Conservation (phyloP, 2,888 invertebrate species). For the Hirudinaria manillensis region DNA sequence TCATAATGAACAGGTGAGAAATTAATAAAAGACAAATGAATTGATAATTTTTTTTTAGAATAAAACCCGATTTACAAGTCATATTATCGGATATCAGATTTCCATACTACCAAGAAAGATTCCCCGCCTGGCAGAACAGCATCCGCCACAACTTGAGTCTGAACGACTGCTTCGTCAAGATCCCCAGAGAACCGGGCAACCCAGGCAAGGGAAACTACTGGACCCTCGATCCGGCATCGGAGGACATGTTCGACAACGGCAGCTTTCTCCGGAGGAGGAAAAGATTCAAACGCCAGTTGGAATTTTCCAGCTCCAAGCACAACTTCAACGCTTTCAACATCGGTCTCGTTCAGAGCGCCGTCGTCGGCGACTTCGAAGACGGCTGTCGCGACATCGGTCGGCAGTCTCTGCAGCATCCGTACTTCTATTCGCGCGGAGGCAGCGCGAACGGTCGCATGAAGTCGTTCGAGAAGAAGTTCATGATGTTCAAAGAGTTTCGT, state of each 20-base stretch:
- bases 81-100: slow-evolving; percentile 61
- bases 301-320: not conserved
- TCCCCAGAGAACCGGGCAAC: slow-evolving; percentile 86
- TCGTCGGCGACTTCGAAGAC: not conserved
- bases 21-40: not conserved
- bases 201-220: slow-evolving; percentile 84
- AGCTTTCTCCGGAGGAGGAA: slow-evolving; percentile 89
- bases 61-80: too few relatives aligned
- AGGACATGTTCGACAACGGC: slow-evolving; percentile 99
- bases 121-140: slow-evolving; percentile 69
- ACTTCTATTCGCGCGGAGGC: not conserved
- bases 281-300: slow-evolving; percentile 58
- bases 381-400: not conserved
- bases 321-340: slow-evolving; percentile 11
- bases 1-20: slow-evolving; percentile 69
- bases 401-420: not conserved
- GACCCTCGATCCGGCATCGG: slow-evolving; percentile 91
- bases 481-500: not conserved
- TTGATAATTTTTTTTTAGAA: not conserved
- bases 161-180: slow-evolving; percentile 98
- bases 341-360: slow-evolving; percentile 17
- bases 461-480: not conserved
- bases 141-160: slow-evolving; percentile 86
- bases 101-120: slow-evolving; percentile 74
- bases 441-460: not conserved